Evolutionary conservation across 2,113 vertebrate genomes (phyloP), one percentile per base, ranked within the genome.

Genomic region (Equus quagga): DNA sequence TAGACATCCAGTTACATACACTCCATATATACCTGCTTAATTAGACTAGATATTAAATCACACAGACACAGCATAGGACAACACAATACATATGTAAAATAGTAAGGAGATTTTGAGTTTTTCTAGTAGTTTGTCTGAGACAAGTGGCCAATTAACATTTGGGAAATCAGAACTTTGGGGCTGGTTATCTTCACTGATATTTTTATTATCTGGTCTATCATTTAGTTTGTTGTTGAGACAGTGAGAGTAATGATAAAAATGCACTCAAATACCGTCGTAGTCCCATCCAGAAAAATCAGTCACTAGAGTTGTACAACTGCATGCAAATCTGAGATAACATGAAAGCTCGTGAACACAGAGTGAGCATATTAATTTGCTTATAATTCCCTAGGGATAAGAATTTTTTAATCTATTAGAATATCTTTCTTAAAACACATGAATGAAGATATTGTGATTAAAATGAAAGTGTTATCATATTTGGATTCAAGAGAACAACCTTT

Each of bases 361-460:
- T 12, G 67, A 96, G 78, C 56, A 73, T 49, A 51, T 51, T 67
- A 69, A 81, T 97, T 96, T 92, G 92, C 87, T 94, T 92, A 28
- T 73, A 87, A 88, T 92, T 96, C 80, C 49, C 80, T 67, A 76
- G 28, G 44, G 78, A 81, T 72, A 58, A 96, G 36, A 84, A 72
- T 51, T 31, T 58, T 89, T 96, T 93, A 90, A 90, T 93, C 76
- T 95, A 91, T 78, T 87, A 96, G 83, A 91, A 87, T 58, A 54
- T 54, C 88, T 94, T 76, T 89, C 28, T 91, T 94, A 94, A 90
- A 90, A 81, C 31, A 94, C 4, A 56, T 1, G 8, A 89, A 92
- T 51, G 65, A 94, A 94, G 97, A 96, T 60, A 83, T 33, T 81
- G 31, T 92, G 76, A 97, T 94, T 89, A 95, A 94, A 97, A 96